These are phyloP conservation scores for Sinhomidia bicolor DNA, from an alignment of 2,888 invertebrate species.

Conservation along the genomic window DNA sequence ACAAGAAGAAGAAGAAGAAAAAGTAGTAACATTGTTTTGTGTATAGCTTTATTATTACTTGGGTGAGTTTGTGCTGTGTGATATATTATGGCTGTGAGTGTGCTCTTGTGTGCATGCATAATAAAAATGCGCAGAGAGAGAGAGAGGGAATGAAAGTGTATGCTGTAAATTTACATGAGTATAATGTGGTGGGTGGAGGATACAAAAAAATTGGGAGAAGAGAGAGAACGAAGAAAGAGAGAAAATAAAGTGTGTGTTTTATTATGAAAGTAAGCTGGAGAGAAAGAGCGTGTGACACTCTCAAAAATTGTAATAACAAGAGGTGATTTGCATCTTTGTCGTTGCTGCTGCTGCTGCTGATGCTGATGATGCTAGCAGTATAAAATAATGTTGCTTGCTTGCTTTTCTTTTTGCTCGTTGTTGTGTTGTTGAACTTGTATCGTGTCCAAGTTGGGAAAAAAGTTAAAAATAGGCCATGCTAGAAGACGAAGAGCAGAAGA, in stretches of 20 bases:
- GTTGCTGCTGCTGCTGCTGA: neutral
- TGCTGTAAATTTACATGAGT: slow-evolving; percentile 35
- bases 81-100: neutral
- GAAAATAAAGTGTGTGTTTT: neutral
- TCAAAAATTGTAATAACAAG: slow-evolving; percentile 10
- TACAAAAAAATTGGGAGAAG: neutral
- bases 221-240: neutral
- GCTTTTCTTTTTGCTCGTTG: neutral
- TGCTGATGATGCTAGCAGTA: neutral
- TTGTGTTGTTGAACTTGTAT: slow-evolving; percentile 2
- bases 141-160: neutral
- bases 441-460: slow-evolving; percentile 8
- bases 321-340: slow-evolving; percentile 42
- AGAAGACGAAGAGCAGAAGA: neutral
- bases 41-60: neutral
- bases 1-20: neutral
- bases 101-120: slow-evolving; percentile 36
- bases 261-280: slow-evolving; percentile 5
- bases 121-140: too few relatives aligned
- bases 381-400: neutral
- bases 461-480: too few relatives aligned
- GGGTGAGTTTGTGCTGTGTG: neutral
- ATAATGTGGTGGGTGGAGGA: slow-evolving; percentile 36
- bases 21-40: neutral
- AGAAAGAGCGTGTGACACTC: neutral